Conservation (phyloP, 1,140 invertebrate species). For the Musca vetustissima region DNA sequence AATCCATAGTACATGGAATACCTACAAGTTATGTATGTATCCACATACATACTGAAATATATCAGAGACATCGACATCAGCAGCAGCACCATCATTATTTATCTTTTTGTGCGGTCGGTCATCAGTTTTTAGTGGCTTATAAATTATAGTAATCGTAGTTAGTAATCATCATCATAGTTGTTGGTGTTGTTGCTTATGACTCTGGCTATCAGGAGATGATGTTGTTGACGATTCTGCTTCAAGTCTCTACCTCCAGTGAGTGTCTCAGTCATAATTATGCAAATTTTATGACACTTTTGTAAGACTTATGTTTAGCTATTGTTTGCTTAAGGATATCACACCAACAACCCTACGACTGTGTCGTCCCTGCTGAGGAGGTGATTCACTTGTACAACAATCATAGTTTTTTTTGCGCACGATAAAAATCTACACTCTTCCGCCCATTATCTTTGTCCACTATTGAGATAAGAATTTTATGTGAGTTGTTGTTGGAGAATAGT, state of each 20-base stretch:
- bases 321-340: constrained; percentile 4
- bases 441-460: no score
- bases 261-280: constrained; percentile 15
- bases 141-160: constrained; percentile 20
- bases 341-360: no score
- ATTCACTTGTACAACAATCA: no score
- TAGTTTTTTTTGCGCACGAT: no score
- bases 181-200: background rate
- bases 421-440: no score
- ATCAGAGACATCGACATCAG: no score
- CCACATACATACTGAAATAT: no score
- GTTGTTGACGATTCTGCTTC: background rate
- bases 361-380: no score
- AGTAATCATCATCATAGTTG: background rate
- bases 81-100: constrained; percentile 5
- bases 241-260: background rate
- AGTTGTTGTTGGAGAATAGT: no score
- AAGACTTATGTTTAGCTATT: constrained; percentile 21
- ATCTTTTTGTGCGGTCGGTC: constrained; percentile 23
- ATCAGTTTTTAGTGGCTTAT: constrained; percentile 22
- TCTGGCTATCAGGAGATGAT: background rate
- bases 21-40: background rate
- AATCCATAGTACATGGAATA: background rate
- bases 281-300: constrained; percentile 21
- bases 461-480: no score